phyloP scores from a whole-genome alignment of 2,797 vertebrate genomes.

The Lacerta bilineata region DNA sequence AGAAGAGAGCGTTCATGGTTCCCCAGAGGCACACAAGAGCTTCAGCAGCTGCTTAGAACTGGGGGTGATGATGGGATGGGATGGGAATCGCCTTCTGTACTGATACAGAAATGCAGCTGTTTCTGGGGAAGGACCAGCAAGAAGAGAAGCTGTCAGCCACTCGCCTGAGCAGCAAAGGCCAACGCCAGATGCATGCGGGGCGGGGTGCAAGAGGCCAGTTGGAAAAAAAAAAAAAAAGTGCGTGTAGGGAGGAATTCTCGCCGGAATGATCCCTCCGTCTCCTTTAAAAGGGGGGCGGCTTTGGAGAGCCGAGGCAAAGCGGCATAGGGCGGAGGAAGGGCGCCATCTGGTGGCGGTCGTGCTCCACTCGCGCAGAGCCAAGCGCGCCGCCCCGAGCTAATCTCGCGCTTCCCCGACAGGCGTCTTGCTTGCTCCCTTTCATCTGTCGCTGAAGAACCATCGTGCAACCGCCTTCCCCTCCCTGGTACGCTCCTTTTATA shows the following conservation, averaged over 20 bases:
- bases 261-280: not conserved
- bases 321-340: not conserved
- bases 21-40: not conserved
- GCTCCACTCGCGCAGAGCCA: no score
- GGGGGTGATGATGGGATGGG: not conserved
- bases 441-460: not conserved
- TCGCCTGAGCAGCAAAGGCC: not conserved
- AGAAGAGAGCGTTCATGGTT: not conserved
- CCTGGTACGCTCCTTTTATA: conserved; percentile 25
- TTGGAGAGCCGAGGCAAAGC: not conserved
- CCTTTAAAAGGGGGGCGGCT: not conserved
- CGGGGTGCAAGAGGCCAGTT: not conserved
- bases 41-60: conserved; percentile 21
- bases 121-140: not conserved
- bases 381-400: not conserved
- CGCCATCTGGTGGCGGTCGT: conserved; percentile 13
- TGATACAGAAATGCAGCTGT: not conserved
- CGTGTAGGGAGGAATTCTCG: no score
- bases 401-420: not conserved
- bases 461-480: not conserved
- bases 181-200: not conserved
- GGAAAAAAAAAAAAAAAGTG: not conserved
- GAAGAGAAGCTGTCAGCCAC: not conserved
- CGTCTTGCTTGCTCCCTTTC: conserved; percentile 17
- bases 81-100: not conserved